A percentile compares a stretch with the other conserved stretches of the same genome.
These are phyloP conservation scores for Siphlonurus alternatus DNA, from an alignment of 2,888 invertebrate genomes.

Conservation along the genomic window DNA sequence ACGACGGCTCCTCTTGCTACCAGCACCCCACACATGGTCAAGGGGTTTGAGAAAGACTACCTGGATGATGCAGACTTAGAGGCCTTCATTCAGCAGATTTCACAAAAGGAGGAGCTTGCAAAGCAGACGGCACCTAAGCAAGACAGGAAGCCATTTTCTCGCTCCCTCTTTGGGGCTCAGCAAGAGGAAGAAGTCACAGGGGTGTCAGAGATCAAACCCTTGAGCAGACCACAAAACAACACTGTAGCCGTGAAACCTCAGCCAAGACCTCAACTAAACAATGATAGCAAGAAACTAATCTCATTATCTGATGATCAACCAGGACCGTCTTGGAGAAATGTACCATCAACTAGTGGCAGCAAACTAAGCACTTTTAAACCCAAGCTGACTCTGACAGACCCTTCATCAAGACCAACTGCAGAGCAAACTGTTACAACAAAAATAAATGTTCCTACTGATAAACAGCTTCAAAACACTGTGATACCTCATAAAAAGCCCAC, in stretches of 20 bases:
- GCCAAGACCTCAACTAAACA: too few relatives aligned
- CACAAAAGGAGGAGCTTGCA: background rate
- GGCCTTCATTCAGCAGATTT: background rate
- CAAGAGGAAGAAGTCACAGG: background rate
- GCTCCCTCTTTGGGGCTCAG: background rate
- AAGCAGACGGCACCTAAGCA: background rate
- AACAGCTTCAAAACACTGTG: background rate
- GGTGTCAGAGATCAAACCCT: background rate
- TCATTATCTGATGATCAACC: too few relatives aligned
- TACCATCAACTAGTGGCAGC: background rate
- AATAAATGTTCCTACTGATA: too few relatives aligned
- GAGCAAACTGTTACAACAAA: background rate
- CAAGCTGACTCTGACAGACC: background rate
- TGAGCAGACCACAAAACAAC: too few relatives aligned
- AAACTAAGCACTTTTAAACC: background rate
- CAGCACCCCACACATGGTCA: background rate
- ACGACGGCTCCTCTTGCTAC: background rate
- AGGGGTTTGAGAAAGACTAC: background rate
- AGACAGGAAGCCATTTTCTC: background rate
- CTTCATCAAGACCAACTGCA: background rate
- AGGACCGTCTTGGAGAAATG: too few relatives aligned
- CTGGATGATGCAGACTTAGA: background rate
- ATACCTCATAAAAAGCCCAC: background rate
- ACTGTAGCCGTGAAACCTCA: too few relatives aligned
- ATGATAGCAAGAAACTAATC: too few relatives aligned